phyloP scores from a whole-genome alignment of 2,888 invertebrate species.

The Drosophila setosimentum region DNA sequence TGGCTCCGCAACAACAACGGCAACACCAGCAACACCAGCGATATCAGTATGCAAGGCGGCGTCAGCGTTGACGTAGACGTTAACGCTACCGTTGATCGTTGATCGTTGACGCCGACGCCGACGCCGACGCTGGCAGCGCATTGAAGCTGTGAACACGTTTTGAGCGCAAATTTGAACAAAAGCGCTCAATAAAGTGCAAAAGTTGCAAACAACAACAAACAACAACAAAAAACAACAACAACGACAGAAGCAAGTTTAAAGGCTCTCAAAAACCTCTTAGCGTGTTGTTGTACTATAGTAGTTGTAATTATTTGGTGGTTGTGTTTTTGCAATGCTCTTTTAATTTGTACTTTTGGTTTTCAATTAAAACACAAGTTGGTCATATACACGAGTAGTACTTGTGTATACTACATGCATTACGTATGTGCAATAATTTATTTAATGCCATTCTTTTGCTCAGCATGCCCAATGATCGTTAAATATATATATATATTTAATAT shows the following conservation, averaged over 20 bases:
- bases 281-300: conserved; percentile 15
- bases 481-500: neutral
- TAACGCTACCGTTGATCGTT: neutral
- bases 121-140: conserved; percentile 15
- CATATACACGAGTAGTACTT: conserved; percentile 3
- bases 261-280: conserved; percentile 10
- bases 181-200: conserved; percentile 74
- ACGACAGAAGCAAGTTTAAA: conserved; percentile 20
- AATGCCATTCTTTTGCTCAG: conserved; percentile 14
- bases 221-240: conserved; percentile 13
- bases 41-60: conserved; percentile 50
- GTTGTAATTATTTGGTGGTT: conserved; percentile 34
- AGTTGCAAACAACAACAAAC: conserved; percentile 30
- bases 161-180: conserved; percentile 57
- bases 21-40: conserved; percentile 20
- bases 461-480: conserved; percentile 6
- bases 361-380: conserved; percentile 54
- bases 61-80: conserved; percentile 20
- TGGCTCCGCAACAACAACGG: conserved; percentile 13
- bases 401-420: conserved; percentile 15
- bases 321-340: conserved; percentile 68
- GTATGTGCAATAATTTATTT: conserved; percentile 36
- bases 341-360: conserved; percentile 69
- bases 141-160: conserved; percentile 60
- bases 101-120: too few relatives aligned